Percentiles rank a stretch among this genome's conserved stretches.
phyloP scores from a whole-genome alignment of 1,140 invertebrate species.

The Gerris buenoi region DNA sequence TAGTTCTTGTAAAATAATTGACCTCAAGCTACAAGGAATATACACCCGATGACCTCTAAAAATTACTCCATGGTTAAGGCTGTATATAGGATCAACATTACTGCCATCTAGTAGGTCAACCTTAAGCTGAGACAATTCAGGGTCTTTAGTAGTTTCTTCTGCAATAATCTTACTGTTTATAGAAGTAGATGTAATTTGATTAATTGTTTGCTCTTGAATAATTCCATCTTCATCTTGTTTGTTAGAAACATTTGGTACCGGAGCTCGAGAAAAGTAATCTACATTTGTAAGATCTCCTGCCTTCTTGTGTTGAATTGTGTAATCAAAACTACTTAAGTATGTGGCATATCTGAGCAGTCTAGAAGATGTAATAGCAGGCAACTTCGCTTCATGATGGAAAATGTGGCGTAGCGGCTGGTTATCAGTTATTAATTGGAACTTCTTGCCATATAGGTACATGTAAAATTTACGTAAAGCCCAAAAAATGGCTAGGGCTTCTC shows the following conservation, averaged over 20 bases:
- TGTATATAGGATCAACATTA: background rate
- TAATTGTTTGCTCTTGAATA: background rate
- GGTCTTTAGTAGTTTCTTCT: background rate
- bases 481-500: constrained; percentile 32
- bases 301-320: background rate
- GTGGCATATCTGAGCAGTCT: too few relatives aligned
- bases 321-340: background rate
- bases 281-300: too few relatives aligned
- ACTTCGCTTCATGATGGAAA: background rate
- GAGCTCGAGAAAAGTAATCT: background rate
- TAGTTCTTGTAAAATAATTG: constrained; percentile 14
- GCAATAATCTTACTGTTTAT: background rate
- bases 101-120: background rate
- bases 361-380: constrained; percentile 1
- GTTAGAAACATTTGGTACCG: too few relatives aligned
- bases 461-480: constrained; percentile 32
- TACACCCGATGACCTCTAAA: constrained; percentile 10
- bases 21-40: constrained; percentile 11
- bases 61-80: too few relatives aligned
- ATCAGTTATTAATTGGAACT: constrained; percentile 12
- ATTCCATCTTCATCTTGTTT: background rate
- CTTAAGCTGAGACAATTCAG: background rate
- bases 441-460: constrained; percentile 18
- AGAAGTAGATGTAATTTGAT: background rate
- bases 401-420: constrained; percentile 9